phyloP scores from a whole-genome alignment of 1,140 invertebrate species.

The Pseudomyrmex flavicornis region DNA sequence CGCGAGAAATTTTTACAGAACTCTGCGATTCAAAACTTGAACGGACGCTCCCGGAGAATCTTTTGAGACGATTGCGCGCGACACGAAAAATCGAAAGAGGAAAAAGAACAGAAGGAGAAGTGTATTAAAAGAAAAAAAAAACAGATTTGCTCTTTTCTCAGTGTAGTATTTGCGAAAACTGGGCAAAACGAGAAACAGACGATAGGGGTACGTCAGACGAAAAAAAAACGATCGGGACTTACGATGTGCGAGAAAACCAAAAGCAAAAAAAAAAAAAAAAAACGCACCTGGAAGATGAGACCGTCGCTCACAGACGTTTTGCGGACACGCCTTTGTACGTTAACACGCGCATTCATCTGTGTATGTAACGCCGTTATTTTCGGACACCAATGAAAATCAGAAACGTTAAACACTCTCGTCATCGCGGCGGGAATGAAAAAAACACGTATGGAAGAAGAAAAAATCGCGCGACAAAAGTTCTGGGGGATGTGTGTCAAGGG shows the following conservation, averaged over 20 bases:
- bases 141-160: neutral
- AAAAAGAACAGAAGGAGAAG: constrained; percentile 36
- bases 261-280: too few species aligned
- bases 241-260: neutral
- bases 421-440: constrained; percentile 53
- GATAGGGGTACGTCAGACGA: too few species aligned
- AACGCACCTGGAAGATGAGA: neutral
- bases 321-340: constrained; percentile 9
- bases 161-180: too few species aligned
- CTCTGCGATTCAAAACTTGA: neutral
- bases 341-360: constrained; percentile 36
- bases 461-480: constrained; percentile 2
- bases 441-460: neutral
- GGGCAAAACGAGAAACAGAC: too few species aligned
- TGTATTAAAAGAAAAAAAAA: too few species aligned
- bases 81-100: neutral
- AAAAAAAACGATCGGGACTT: too few species aligned
- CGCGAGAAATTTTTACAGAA: neutral
- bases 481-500: neutral
- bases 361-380: constrained; percentile 66
- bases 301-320: constrained; percentile 42
- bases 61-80: neutral
- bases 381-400: constrained; percentile 69
- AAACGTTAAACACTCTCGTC: constrained; percentile 64
- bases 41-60: neutral